These are phyloP conservation scores for Carlito syrichta DNA, from an alignment of 2,113 vertebrate species.

Conservation along the genomic window DNA sequence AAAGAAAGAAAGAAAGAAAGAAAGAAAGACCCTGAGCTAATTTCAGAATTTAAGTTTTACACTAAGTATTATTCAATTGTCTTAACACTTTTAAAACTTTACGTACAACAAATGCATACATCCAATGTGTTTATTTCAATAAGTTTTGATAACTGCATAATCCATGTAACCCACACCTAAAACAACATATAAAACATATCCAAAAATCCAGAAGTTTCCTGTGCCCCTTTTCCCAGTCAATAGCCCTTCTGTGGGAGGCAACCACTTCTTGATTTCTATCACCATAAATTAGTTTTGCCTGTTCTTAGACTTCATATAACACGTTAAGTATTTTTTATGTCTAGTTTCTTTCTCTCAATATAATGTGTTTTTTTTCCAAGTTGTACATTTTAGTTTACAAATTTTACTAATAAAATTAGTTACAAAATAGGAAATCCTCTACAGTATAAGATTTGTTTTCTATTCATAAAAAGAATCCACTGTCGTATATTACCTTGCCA, in stretches of 20 bases:
- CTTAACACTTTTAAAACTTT: not conserved
- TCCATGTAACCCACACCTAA: not conserved
- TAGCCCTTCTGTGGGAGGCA: not conserved
- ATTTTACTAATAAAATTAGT: slow-evolving; percentile 77
- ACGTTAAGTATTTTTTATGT: not conserved
- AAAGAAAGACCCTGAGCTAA: no score
- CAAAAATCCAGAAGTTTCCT: not conserved
- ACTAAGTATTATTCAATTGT: not conserved
- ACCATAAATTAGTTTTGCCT: not conserved
- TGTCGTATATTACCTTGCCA: not conserved
- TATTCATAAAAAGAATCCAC: slow-evolving; percentile 68
- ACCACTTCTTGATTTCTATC: not conserved
- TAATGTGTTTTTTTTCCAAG: slow-evolving; percentile 60
- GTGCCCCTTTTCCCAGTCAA: not conserved
- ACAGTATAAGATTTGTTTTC: slow-evolving; percentile 77
- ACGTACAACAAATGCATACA: not conserved
- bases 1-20: no score
- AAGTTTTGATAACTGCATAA: not conserved
- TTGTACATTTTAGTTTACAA: slow-evolving; percentile 85
- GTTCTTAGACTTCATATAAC: not conserved
- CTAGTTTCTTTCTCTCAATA: not conserved
- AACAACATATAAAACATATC: not conserved
- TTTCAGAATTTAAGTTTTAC: slow-evolving; percentile 26
- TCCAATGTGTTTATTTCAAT: not conserved
- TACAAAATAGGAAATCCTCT: slow-evolving; percentile 81